Evolutionary conservation across 2,797 vertebrate genomes (phyloP).

Genomic region (Leucoraja ocellata): DNA sequence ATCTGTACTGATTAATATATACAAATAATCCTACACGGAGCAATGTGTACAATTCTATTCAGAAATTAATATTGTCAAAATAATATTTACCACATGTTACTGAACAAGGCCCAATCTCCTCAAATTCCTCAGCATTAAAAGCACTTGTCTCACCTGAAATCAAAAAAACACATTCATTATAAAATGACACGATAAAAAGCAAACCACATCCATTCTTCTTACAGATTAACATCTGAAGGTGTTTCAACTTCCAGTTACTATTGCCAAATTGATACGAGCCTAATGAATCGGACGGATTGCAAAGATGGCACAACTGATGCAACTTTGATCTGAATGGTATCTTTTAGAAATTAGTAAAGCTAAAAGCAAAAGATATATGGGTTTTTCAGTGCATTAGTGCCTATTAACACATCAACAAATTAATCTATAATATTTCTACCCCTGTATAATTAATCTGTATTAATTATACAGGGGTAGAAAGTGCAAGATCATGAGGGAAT

Average conservation of each 20-base stretch:
- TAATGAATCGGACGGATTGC: neutral
- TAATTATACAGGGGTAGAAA: neutral
- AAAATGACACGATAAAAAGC: neutral
- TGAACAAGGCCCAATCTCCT: conserved; percentile 35
- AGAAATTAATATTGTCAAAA: neutral
- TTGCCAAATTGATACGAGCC: neutral
- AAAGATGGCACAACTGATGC: neutral
- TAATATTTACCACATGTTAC: conserved; percentile 37
- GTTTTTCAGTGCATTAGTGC: neutral
- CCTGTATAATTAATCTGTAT: no score
- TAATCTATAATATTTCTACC: neutral
- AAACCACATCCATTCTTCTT: neutral
- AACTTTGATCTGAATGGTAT: neutral
- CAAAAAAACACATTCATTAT: neutral
- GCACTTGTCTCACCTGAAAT: conserved; percentile 11
- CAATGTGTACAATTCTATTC: neutral
- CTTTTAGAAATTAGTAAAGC: neutral
- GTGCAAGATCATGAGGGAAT: neutral
- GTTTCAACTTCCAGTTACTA: neutral
- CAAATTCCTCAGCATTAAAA: conserved; percentile 28
- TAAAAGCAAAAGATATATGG: neutral
- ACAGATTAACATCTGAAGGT: neutral
- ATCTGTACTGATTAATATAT: neutral
- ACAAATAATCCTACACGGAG: neutral
- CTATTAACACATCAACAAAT: neutral